phyloP scores from a whole-genome alignment of 1,140 invertebrate species.

The Drosophila triauraria region DNA sequence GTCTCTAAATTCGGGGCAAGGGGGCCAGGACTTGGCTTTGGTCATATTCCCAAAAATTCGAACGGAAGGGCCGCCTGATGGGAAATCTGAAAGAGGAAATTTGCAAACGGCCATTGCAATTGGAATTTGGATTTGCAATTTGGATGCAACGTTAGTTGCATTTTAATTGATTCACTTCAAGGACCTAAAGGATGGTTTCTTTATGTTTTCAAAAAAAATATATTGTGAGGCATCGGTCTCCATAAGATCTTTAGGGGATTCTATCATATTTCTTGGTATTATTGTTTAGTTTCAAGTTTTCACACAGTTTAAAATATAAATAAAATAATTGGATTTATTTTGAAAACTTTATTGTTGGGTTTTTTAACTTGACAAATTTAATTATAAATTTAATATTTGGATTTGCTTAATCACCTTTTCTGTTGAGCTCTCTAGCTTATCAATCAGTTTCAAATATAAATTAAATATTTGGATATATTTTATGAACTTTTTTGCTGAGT shows the following conservation, averaged over 20 bases:
- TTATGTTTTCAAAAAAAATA: too few species aligned
- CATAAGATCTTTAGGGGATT: too few species aligned
- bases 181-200: not conserved
- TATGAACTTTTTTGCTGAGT: not conserved
- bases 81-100: conserved; percentile 8
- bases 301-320: too few species aligned
- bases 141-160: not conserved
- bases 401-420: not conserved
- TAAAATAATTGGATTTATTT: not conserved
- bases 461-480: too few species aligned
- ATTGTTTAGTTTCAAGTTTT: too few species aligned
- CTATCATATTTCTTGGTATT: too few species aligned
- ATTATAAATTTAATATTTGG: too few species aligned
- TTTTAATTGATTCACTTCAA: conserved; percentile 8
- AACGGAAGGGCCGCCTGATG: not conserved
- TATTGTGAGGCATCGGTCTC: too few species aligned
- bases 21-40: not conserved
- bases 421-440: not conserved
- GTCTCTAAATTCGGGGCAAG: not conserved
- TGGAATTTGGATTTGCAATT: conserved; percentile 5
- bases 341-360: not conserved
- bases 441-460: too few species aligned
- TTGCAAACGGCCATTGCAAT: conserved; percentile 2
- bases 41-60: not conserved
- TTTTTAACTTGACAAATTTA: not conserved